Base-by-base conservation (phyloP, 2,797 vertebrate genomes). In the Lerista edwardsae region DNA sequence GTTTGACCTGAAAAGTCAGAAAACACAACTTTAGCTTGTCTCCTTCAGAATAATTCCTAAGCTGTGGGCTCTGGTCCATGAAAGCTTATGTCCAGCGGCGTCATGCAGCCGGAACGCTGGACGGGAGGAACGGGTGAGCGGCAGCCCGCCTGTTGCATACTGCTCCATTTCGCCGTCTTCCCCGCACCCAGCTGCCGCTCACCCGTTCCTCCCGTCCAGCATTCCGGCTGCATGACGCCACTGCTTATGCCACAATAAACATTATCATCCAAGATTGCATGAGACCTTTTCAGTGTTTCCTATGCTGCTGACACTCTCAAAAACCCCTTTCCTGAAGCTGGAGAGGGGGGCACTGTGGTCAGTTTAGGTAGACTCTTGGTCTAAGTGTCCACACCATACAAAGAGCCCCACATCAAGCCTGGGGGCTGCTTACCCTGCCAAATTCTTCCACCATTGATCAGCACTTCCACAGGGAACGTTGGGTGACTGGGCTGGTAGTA, bases 401-500 rank as follows among this genome's bases (percentile, higher is more conserved):
- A 9, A 2, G 36, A 75, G n/a, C 25, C 15, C 51, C 57, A n/a
- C 9, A 23, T 8, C 15, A 62, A 82, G 29, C 9, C 23, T 1
- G 29, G 0, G 0, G 3, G 55, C 27, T 0, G 19, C 97, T 96
- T 74, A 99, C 98, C 98, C 86, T 98, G 97, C 98, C 98, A 99
- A 95, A 99, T 93, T 0, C 97, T 97, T 19, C 98, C 98, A 0
- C 97, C 97, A 0, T 96, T 98, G 85, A 99, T 92, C 65, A 97
- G 96, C 47, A 99, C 96, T 89, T 99, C 97, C 64, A 98, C 86
- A 0, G 96, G 91, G 88, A 97, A 99, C 80, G 96, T 93, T 55
- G 98, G 96, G 82, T 98, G 97, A 44, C 93, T 92, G 0, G 98
- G 98, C 93, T 99, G 98, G 94, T 98, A 98, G 80, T 97, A 97